These are phyloP conservation scores for Pedicia rivosa DNA, from an alignment of 2,888 invertebrate species.

Conservation along the genomic window DNA sequence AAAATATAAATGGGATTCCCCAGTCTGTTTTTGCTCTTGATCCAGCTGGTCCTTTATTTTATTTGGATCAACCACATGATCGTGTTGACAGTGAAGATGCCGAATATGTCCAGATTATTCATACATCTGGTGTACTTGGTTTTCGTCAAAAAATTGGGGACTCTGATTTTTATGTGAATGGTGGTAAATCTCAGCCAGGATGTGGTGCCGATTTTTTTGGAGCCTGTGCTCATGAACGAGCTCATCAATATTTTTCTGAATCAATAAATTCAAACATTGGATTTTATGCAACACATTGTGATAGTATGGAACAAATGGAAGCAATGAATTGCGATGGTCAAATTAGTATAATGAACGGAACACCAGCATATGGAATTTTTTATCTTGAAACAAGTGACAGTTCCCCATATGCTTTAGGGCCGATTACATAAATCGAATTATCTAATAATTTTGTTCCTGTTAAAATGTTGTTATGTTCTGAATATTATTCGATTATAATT, in stretches of 20 bases:
- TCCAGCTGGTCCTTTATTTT: conserved; percentile 25
- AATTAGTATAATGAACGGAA: conserved; percentile 19
- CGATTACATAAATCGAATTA: too few relatives aligned
- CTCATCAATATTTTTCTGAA: conserved; percentile 31
- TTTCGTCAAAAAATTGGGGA: conserved; percentile 25
- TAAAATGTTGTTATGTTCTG: too few relatives aligned
- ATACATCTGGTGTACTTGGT: conserved; percentile 23
- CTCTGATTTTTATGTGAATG: conserved; percentile 36
- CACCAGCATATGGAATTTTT: conserved; percentile 20
- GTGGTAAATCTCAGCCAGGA: conserved; percentile 35
- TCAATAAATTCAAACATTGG: conserved; percentile 20
- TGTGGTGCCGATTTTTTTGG: conserved; percentile 28
- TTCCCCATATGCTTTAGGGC: conserved; percentile 18
- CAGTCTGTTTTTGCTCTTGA: conserved; percentile 28
- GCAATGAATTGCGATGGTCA: conserved; percentile 15
- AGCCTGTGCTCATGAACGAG: conserved; percentile 30
- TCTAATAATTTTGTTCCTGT: too few relatives aligned
- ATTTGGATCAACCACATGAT: conserved; percentile 16
- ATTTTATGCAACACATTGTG: conserved; percentile 21
- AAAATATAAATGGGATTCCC: conserved; percentile 16
- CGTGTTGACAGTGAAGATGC: conserved; percentile 27
- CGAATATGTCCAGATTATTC: conserved; percentile 26
- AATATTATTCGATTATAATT: too few relatives aligned
- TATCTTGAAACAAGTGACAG: conserved; percentile 20
- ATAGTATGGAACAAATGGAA: conserved; percentile 16